Conservation (phyloP, 1,140 invertebrate genomes). For the Drosophila athabasca region DNA sequence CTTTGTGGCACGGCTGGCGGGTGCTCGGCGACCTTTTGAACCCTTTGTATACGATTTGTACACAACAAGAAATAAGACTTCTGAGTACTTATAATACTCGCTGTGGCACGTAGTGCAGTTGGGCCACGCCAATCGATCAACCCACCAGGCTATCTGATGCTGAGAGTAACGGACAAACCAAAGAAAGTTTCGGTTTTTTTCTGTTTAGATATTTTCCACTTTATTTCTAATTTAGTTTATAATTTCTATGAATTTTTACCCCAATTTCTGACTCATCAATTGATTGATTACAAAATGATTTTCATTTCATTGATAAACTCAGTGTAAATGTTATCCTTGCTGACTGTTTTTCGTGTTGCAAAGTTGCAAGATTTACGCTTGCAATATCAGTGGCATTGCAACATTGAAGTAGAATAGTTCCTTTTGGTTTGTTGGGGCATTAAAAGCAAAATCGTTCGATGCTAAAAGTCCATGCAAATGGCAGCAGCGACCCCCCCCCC, state of each 20-base stretch:
- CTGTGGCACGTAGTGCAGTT: background rate
- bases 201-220: no score
- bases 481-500: background rate
- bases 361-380: conserved; percentile 27
- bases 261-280: conserved; percentile 11
- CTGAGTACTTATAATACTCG: conserved; percentile 19
- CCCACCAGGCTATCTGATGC: no score
- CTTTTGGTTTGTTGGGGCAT: conserved; percentile 33
- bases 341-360: conserved; percentile 14
- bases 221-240: no score
- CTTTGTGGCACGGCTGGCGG: conserved; percentile 39
- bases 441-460: conserved; percentile 58
- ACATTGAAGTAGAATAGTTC: conserved; percentile 47
- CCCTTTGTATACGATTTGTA: background rate
- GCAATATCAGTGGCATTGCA: conserved; percentile 52
- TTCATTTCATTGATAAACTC: no score
- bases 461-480: conserved; percentile 72
- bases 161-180: no score
- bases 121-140: background rate
- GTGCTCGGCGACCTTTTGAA: background rate
- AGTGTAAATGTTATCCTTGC: no score
- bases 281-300: no score
- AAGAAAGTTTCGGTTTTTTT: no score
- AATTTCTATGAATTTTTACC: conserved; percentile 6
- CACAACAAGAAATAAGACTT: conserved; percentile 1